These are phyloP conservation scores for Drosophila limbata DNA, from an alignment of 2,888 invertebrate species.

Conservation along the genomic window DNA sequence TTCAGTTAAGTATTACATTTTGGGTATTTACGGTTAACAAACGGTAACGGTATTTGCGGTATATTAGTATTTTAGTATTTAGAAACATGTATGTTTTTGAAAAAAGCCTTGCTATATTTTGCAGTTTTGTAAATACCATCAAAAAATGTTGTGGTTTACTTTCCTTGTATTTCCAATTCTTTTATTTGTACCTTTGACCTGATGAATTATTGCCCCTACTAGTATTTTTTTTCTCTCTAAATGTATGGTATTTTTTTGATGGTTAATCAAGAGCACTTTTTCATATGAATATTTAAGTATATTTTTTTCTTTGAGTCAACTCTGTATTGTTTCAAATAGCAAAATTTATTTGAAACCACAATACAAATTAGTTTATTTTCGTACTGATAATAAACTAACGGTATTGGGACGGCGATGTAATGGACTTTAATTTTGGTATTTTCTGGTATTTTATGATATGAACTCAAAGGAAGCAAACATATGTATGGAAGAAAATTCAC, in stretches of 20 bases:
- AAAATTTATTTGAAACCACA: slow-evolving; percentile 63
- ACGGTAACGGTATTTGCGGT: slow-evolving; percentile 23
- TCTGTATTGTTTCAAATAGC: slow-evolving; percentile 25
- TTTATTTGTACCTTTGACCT: slow-evolving; percentile 70
- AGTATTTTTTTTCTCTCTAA: slow-evolving; percentile 31
- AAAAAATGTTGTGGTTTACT: slow-evolving; percentile 56
- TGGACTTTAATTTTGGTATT: slow-evolving; percentile 53
- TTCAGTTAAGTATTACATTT: slow-evolving; percentile 40
- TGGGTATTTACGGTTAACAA: slow-evolving; percentile 29
- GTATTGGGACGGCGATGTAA: slow-evolving; percentile 70
- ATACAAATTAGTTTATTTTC: slow-evolving; percentile 9
- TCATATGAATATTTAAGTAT: slow-evolving; percentile 2
- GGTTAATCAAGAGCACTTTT: slow-evolving; percentile 45
- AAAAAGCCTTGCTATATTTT: slow-evolving; percentile 14
- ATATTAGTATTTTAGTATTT: slow-evolving; percentile 19
- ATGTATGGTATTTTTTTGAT: slow-evolving; percentile 24
- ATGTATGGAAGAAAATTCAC: slow-evolving; percentile 29
- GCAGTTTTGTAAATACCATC: slow-evolving; percentile 65
- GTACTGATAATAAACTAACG: slow-evolving; percentile 6
- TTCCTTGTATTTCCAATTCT: slow-evolving; percentile 47
- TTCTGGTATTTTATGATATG: slow-evolving; percentile 6
- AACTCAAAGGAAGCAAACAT: slow-evolving; percentile 35
- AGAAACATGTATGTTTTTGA: slow-evolving; percentile 30
- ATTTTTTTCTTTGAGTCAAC: slow-evolving; percentile 8
- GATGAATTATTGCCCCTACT: slow-evolving; percentile 44